Evolutionary conservation across 2,797 vertebrate genomes (phyloP), one percentile per base, ranked within the genome.

Genomic region (Picus viridis): DNA sequence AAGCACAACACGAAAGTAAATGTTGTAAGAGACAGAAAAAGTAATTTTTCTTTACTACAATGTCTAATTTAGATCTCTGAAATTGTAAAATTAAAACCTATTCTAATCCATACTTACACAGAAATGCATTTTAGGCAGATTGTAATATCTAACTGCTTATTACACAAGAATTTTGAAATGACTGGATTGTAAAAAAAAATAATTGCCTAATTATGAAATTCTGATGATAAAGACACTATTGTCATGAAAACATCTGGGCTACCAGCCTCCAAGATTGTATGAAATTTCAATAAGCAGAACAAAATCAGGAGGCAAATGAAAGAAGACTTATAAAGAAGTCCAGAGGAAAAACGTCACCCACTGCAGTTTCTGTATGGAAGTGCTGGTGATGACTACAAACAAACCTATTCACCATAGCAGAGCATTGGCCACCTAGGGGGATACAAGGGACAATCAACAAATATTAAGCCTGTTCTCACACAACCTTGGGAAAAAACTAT

Each of bases 161-260:
- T 92, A 91, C 74, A 89, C 80, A 89, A 88, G 92, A 93, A 91
- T 84, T 57, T 70, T 51, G 54, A 45, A 90, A 89, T 76, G 82
- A 89, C 70, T 83, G 70, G 61, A 93, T 94, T 96, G 93, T 89
- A 94, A 96, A 94, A 92, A 92, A 90, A 92, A 88, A 88, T 32
- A 96, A 94, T 86, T 89, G 93, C 90, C 80, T 89, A 90, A 93
- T 93, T 94, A 94, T 82, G 86, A 92, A 89, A 89, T 69, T 77
- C 41, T 82, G 83, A 88, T 93, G 80, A 92, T 89, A 92, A 95
- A 93, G 93, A 84, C 85, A 91, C 71, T 34, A 96, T 96, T 95
- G 94, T 89, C 64, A 89, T 59, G 77, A 89, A 95, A 96, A 96
- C 90, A 96, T 92, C 93, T 95, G 95, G 94, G 54, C 74, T 86